Evolutionary conservation across 1,140 invertebrate genomes (phyloP), one percentile per base, ranked within the genome.

Genomic region (Drosophila pachea): DNA sequence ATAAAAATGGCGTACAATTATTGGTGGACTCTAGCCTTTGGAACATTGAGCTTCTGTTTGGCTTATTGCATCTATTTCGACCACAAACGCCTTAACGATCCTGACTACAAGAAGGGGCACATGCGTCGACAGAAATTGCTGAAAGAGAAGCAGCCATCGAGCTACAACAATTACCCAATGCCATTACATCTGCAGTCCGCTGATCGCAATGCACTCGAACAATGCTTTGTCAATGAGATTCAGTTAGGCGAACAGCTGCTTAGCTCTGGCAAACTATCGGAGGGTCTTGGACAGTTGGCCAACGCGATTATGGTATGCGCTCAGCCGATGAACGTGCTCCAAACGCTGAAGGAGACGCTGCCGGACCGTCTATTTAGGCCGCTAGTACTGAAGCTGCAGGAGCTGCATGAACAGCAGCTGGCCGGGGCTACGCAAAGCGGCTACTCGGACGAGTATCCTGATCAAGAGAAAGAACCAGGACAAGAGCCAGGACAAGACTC

Each of bases 11-110:
- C 45, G 35, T 12, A 7, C 45, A 56, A 12, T 38, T 11, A 9
- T 7, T 48, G 52, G 38, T 11, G 52, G 53, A 29, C 22, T 8
- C 7, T 69, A 0, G 53, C 35, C 4, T 33, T 43, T 5, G 66
- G 68, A 22, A 54, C 68, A 0, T 54, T 35, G 56, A 95, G 96
- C 8, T 93, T 95, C 32, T 89, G 96, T 74, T 88, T 98, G 67
- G 97, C 97, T 14, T 99, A 98, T 90, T 99, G 97, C 90, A 93
- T 98, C 76, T 99, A 99, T 90, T 99, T 98, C 90, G 98, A 99
- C 90, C 92, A 94, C 67, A 95, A 97, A 90, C 92, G 97, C 70
- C 94, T 97, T 83, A 95, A 92, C 87, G 97, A 97, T 91, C 97
- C 97, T 4, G 92, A 95, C 73, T 99, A 97, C 90, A 98, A 97